These are phyloP conservation scores for Pissodes strobi DNA, from an alignment of 1,140 invertebrate species.

Conservation along the genomic window DNA sequence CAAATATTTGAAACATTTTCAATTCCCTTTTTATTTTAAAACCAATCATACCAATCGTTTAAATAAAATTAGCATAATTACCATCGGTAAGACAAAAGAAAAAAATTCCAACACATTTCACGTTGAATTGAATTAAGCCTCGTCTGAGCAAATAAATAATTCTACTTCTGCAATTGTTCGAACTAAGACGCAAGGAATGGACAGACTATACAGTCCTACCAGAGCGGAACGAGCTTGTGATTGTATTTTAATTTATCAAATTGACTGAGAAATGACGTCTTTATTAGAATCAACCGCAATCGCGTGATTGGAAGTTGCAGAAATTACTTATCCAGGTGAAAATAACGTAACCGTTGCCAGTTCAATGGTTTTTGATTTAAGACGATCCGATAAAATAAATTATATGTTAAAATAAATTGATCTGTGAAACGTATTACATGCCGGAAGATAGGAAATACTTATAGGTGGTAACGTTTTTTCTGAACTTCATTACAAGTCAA, in stretches of 20 bases:
- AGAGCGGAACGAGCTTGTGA: constrained; percentile 17
- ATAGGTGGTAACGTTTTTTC: too few species aligned
- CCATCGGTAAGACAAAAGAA: too few species aligned
- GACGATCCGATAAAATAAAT: constrained; percentile 23
- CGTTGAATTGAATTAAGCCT: background rate
- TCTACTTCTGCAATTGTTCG: too few species aligned
- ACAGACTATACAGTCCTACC: background rate
- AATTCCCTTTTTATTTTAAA: too few species aligned
- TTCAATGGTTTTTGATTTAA: constrained; percentile 13
- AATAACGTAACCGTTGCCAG: constrained; percentile 18
- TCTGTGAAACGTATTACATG: too few species aligned
- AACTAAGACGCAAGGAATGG: constrained; percentile 1
- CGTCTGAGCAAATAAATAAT: background rate
- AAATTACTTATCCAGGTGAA: constrained; percentile 24
- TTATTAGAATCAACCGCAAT: constrained; percentile 15
- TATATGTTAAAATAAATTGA: too few species aligned
- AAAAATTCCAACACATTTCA: too few species aligned
- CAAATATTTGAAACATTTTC: too few species aligned
- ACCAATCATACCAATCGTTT: too few species aligned
- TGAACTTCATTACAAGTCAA: too few species aligned
- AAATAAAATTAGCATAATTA: too few species aligned
- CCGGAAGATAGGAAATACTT: too few species aligned
- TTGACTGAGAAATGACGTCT: constrained; percentile 27
- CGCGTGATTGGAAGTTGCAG: constrained; percentile 16
- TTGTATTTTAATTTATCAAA: constrained; percentile 33